A percentile compares a stretch with the other conserved stretches of the same genome.
Conservation (phyloP, 2,113 vertebrate species). For the Dermatemys mawii region DNA sequence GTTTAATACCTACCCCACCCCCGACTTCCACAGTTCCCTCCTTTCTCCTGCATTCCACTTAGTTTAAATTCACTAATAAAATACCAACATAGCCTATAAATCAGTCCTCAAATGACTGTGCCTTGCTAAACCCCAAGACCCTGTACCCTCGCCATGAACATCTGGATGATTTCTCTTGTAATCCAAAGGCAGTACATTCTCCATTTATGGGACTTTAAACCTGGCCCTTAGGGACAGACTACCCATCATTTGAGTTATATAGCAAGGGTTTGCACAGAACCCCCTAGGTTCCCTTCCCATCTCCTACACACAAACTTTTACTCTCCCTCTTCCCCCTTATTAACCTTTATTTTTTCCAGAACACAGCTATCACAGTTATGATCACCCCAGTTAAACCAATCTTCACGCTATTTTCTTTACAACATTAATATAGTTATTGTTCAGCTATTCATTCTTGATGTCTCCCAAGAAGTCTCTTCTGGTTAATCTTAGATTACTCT, state of each 20-base stretch:
- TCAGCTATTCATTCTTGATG: not conserved
- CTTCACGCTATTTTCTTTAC: not conserved
- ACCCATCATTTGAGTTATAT: not conserved
- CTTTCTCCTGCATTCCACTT: too few relatives aligned
- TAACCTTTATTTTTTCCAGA: not conserved
- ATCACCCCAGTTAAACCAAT: not conserved
- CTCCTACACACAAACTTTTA: not conserved
- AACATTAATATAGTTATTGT: not conserved
- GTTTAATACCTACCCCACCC: not conserved
- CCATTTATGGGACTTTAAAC: rapidly evolving
- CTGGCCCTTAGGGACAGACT: not conserved
- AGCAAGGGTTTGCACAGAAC: not conserved
- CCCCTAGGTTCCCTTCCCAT: not conserved
- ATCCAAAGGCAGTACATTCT: not conserved
- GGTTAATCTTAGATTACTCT: not conserved
- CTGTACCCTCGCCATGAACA: not conserved
- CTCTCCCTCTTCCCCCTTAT: not conserved
- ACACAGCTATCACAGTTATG: not conserved
- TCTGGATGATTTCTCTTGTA: not conserved
- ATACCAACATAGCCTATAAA: too few relatives aligned
- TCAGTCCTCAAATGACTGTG: too few relatives aligned
- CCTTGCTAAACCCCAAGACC: too few relatives aligned
- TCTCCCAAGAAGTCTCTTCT: not conserved
- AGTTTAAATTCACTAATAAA: too few relatives aligned
- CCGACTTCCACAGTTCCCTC: too few relatives aligned